phyloP scores from a whole-genome alignment of 2,888 invertebrate species.

The Troides aeacus region DNA sequence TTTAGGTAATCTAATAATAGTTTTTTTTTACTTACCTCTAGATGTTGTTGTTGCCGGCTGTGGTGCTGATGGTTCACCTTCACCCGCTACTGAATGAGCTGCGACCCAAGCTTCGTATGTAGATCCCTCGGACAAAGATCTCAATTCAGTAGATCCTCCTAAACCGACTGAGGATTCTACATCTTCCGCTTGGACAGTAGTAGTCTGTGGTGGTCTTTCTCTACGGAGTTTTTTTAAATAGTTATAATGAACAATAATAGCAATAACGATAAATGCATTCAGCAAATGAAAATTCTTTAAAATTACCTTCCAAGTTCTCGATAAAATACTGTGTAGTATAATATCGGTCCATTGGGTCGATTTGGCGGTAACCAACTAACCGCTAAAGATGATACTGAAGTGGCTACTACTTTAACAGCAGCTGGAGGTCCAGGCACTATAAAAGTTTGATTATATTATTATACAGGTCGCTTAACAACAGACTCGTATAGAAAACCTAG shows the following conservation, averaged over 20 bases:
- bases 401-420: slow-evolving; percentile 89
- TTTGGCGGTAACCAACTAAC: slow-evolving; percentile 92
- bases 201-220: slow-evolving; percentile 71
- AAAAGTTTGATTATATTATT: slow-evolving; percentile 18
- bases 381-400: slow-evolving; percentile 89
- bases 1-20: neutral
- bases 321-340: slow-evolving; percentile 89
- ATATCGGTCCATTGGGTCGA: slow-evolving; percentile 89
- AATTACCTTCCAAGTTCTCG: slow-evolving; percentile 83
- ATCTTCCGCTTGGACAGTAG: slow-evolving; percentile 69
- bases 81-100: slow-evolving; percentile 89
- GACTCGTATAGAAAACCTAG: too few species aligned
- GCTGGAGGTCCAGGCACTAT: slow-evolving; percentile 91
- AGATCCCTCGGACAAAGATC: slow-evolving; percentile 85
- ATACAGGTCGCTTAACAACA: neutral
- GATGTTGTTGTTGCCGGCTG: slow-evolving; percentile 87
- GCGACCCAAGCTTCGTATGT: slow-evolving; percentile 94
- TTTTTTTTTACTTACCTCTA: slow-evolving; percentile 74
- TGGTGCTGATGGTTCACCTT: slow-evolving; percentile 88
- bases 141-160: slow-evolving; percentile 81
- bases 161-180: slow-evolving; percentile 62
- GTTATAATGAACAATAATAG: neutral
- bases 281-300: neutral
- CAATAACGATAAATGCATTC: too few species aligned
- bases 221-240: slow-evolving; percentile 38